Percentiles rank a stretch among this genome's conserved stretches.
Conservation (phyloP, 2,888 invertebrate genomes). For the Sarcophaga variegata region DNA sequence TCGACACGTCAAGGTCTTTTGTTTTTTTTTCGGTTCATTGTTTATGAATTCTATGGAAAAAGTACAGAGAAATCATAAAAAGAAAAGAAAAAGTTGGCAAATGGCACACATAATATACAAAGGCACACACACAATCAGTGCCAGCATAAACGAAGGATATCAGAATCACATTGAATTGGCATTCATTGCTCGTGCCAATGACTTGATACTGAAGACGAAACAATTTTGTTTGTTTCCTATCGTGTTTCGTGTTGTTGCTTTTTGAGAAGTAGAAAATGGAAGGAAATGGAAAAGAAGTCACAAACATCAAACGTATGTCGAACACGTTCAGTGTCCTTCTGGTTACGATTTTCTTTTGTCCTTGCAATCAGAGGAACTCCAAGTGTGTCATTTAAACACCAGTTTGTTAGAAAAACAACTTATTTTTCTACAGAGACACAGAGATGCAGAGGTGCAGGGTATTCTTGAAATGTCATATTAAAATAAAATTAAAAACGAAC, state of each 20-base stretch:
- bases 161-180: slow-evolving; percentile 46
- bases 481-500: no score
- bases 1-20: slow-evolving; percentile 32
- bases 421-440: neutral
- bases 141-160: slow-evolving; percentile 19
- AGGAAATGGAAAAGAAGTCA: slow-evolving; percentile 19
- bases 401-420: slow-evolving; percentile 9
- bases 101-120: neutral
- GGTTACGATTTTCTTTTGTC: slow-evolving; percentile 35
- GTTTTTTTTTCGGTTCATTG: neutral
- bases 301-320: slow-evolving; percentile 45
- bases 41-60: neutral
- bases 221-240: neutral
- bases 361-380: slow-evolving; percentile 47
- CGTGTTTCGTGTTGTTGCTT: no score
- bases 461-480: neutral
- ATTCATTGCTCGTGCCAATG: slow-evolving; percentile 50
- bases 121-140: neutral
- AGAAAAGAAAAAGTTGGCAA: slow-evolving; percentile 34
- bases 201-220: neutral
- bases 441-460: neutral
- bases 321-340: slow-evolving; percentile 61
- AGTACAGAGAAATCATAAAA: slow-evolving; percentile 13
- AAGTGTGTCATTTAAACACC: neutral
- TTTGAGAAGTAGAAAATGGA: slow-evolving; percentile 42